Base-by-base conservation (phyloP, 2,113 vertebrate species). In the Catharus fuscescens region DNA sequence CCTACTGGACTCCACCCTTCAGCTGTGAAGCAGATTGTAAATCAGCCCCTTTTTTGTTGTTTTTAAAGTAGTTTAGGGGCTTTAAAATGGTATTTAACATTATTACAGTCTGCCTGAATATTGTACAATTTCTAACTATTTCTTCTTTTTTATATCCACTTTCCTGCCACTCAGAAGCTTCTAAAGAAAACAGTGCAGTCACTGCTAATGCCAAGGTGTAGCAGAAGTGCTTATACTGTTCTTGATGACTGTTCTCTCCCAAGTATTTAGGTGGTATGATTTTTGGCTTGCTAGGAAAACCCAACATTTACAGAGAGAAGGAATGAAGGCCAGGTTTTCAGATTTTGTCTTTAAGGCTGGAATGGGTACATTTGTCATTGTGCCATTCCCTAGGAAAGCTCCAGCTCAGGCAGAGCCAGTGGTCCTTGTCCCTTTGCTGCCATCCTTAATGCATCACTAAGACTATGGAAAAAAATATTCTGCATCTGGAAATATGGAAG, bases 81-180 rank as follows among this genome's bases (percentile, higher is more conserved):
- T 94, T 95, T 90, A 92, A 96, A 96, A 93, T 90, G 40, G 61
- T 93, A 95, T 94, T 96, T 96, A 94, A 92, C 90, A 50, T 95
- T 94, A 95, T 96, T 96, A 94, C 64, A 70, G 64, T 88, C 93
- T 92, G 56, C 65, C 84, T 74, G 82, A 96, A 92, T 95, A 94
- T 82, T 70, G 66, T 86, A 88, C 15, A 53, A 83, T 93, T 95
- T 96, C 90, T 90, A 80, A 72, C 61, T 40, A 38, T 91, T 95
- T 92, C n/a, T 95, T 95, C 66, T 83, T 92, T 92, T 86, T 95
- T 61, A 82, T 72, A 61, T 88, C 57, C 57, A 90, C 29, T 88
- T 90, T 65, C 76, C 40, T 84, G 90, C 72, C 82, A 86, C 72
- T 95, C 86, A 76, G 90, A 91, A 92, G 23, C 62, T 92, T 93